Evolutionary conservation across 2,797 vertebrate species (phyloP), one percentile per base, ranked within the genome.

Genomic region (Acropternis orthonyx): DNA sequence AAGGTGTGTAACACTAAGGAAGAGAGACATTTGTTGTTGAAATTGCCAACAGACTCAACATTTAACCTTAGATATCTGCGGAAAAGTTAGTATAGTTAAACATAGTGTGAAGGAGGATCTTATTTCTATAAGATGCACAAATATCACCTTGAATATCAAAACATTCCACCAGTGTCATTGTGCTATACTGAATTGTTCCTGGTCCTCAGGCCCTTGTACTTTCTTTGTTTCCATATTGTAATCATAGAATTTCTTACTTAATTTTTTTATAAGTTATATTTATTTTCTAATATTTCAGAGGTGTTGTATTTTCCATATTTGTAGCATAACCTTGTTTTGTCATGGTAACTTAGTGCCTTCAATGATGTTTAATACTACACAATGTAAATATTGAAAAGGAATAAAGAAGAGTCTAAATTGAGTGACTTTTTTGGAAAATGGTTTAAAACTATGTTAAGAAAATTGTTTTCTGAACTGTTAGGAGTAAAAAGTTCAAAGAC

Each of bases 151-250:
- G 30, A 62, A 18, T 27, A 41, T 62, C 10, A 54, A 77, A 77
- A 54, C 2, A 44, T 30, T 62, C 27, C 14, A 84, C 21, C 44
- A 54, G 6, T 37, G 39, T 39, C 14, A 34, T 13, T 39, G 7
- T 51, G 8, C 23, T 79, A 7, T 52, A 28, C 13, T 51, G 37
- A 85, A 75, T 8, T 59, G 3, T 14, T 8, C 19, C 39, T 36
- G 23, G 3, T 5, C 7, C 26, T 66, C 20, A 58, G 32, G 17
- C 73, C 76, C 55, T 56, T 32, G 69, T 83, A 81, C 54, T 75
- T 96, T 95, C 81, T 94, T 95, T 96, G 62, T 97, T 96, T 97
- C 75, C 61, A 44, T 89, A 85, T 88, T 95, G 85, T 89, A 97
- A 86, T 92, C 32, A 92, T 74, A 61, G 76, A 95, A 73, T 92